Evolutionary conservation across 1,140 invertebrate species (phyloP).

Genomic region (Heterodera carotae): DNA sequence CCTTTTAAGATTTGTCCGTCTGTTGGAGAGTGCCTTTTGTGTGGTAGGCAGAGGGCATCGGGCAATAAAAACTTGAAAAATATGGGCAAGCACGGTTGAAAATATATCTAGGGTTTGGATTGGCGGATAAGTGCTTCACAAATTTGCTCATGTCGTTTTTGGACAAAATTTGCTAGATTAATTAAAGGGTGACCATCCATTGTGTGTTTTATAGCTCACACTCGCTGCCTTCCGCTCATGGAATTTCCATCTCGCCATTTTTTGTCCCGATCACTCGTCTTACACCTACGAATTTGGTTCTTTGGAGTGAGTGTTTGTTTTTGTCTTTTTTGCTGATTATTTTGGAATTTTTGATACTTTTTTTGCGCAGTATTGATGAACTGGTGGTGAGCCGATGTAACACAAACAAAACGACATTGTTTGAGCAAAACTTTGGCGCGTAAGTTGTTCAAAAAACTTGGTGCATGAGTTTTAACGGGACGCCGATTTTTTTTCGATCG

Average conservation of each 20-base stretch:
- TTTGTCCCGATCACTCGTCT: conserved; percentile 47
- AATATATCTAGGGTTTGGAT: too few species aligned
- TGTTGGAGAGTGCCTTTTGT: conserved; percentile 50
- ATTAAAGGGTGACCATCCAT: too few species aligned
- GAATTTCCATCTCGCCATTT: conserved; percentile 44
- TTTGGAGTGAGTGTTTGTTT: not conserved
- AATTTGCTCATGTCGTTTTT: too few species aligned
- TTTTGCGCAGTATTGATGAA: conserved; percentile 14
- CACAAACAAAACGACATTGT: conserved; percentile 16
- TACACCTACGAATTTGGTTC: conserved; percentile 47
- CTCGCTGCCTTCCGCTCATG: conserved; percentile 18
- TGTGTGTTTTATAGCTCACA: not conserved
- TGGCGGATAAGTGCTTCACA: too few species aligned
- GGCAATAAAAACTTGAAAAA: too few species aligned
- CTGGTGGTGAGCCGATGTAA: conserved; percentile 31
- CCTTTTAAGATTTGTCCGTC: conserved; percentile 14
- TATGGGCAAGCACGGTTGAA: too few species aligned
- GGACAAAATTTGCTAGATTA: too few species aligned
- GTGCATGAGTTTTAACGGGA: too few species aligned
- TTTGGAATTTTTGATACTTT: not conserved
- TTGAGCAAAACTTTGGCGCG: conserved; percentile 27
- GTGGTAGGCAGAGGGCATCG: too few species aligned
- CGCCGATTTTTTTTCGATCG: too few species aligned
- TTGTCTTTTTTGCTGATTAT: not conserved
- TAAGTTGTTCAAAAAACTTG: conserved; percentile 23